Evolutionary conservation across 2,113 vertebrate species (phyloP), one percentile per base, ranked within the genome.

Genomic region (Anguilla rostrata): DNA sequence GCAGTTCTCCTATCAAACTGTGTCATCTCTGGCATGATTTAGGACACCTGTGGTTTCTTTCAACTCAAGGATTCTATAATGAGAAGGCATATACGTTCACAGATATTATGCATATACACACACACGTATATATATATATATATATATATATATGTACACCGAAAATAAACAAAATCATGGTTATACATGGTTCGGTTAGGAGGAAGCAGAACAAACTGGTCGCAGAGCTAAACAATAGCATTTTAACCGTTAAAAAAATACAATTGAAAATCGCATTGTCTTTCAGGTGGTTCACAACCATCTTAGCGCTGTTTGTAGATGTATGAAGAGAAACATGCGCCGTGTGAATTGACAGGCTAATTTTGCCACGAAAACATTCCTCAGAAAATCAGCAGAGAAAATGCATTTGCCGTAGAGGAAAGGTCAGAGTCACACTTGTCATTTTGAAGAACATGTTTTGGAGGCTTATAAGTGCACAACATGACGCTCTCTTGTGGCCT

Each of bases 1-100:
- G 29, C 75, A 87, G 85, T 90, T 86, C 88, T 91, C 89, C 90
- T 91, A 91, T 92, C 90, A 90, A 92, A 90, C 85, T 89, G 84
- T 91, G 91, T 92, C 90, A 92, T 91, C 90, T 90, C 87, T 82
- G 22, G 26, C 56, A 66, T 43, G 34, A 9, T 71, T 39, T 46
- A 34, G 3, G 81, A 85, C 90, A 92, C 91, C 89, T 86, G 81
- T 91, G 90, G 90, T 89, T 75, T 80, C 91, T 91, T 85, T 63
- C 1, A 88, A 87, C 86, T 46, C 87, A 86, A 91, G 89, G 87
- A 85, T 90, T 85, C 49, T 40, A 16, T 34, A 60, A 60, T 57
- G 53, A 39, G 34, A 81, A 39, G 39, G 79, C 39, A 81, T 20
- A 26, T 43, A 7, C 20, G 12, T 29, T 22, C 12, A 16, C 2